Evolutionary conservation across 2,113 vertebrate genomes (phyloP), one percentile per base, ranked within the genome.

Genomic region (Thomomys bottae): DNA sequence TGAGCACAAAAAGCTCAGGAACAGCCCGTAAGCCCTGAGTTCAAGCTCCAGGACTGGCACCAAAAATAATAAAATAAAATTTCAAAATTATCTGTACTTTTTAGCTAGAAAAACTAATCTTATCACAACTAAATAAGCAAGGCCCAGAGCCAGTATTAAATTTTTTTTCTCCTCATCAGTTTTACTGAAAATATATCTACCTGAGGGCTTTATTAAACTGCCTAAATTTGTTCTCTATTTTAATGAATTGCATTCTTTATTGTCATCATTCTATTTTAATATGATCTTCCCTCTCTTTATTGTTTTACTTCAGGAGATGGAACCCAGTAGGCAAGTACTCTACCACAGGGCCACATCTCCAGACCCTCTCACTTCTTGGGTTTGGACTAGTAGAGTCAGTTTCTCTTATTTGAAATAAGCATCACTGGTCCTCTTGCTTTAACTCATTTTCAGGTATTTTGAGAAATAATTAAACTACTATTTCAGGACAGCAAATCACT

Each of bases 81-180:
- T 54, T 54, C 8, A 54, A 54, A 24, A 34, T 34, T 34, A 28
- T 71, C 23, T 78, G 28, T 77, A 64, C 72, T 88, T 64, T 83
- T 88, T 61, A 88, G 80, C 80, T 78, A 57, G n/a, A 90, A 87
- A 73, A 54, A 67, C 21, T 57, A 45, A n/a, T n/a, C n/a, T n/a
- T 63, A 24, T 81, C 54, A 23, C 76, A 86, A 70, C 20, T 61
- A 89, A 82, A 57, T 61, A 89, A 77, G n/a, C n/a, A n/a, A n/a
- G n/a, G n/a, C n/a, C n/a, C n/a, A n/a, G n/a, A n/a, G n/a, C n/a
- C n/a, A n/a, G n/a, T n/a, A n/a, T n/a, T n/a, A n/a, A n/a, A n/a
- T n/a, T n/a, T n/a, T n/a, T n/a, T n/a, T n/a, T n/a, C n/a, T n/a
- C 49, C 15, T 15, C 15, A 54, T 54, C 49, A 54, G 49, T 75